Conservation (phyloP, 2,797 vertebrate genomes). For the Coendou prehensilis region DNA sequence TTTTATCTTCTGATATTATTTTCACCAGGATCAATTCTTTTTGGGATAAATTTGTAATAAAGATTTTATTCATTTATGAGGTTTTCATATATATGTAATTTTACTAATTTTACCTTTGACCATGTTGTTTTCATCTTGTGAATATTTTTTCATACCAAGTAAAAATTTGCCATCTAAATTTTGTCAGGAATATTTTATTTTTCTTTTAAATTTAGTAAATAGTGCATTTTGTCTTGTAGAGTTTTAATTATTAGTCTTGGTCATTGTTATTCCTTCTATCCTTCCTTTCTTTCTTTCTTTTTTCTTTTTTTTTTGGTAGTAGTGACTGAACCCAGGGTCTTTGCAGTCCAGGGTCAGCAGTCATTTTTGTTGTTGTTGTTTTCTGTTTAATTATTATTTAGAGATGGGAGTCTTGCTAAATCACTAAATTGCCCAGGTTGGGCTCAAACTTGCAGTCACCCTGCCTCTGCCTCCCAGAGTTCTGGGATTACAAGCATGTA, state of each 20-base stretch:
- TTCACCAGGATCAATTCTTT: neutral
- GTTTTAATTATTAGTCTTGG: neutral
- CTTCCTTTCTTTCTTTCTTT: neutral
- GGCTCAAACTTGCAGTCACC: neutral
- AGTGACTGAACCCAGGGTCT: neutral
- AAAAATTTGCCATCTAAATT: neutral
- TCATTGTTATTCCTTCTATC: neutral
- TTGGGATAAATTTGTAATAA: neutral
- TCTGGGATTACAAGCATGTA: neutral
- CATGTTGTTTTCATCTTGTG: neutral
- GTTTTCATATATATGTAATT: neutral
- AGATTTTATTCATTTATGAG: constrained; percentile 1
- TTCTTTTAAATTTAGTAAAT: constrained; percentile 47
- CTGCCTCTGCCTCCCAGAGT: neutral
- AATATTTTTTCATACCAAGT: neutral
- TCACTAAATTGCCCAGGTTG: neutral
- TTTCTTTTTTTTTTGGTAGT: neutral
- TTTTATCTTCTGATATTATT: neutral
- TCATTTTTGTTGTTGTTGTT: neutral
- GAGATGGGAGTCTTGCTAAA: neutral
- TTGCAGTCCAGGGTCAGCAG: neutral
- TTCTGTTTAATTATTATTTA: neutral
- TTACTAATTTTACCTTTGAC: constrained; percentile 15
- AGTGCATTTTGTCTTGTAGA: neutral
- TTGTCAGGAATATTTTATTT: neutral